These are phyloP conservation scores for Germaria angustata DNA, from an alignment of 2,888 invertebrate genomes.

Conservation along the genomic window DNA sequence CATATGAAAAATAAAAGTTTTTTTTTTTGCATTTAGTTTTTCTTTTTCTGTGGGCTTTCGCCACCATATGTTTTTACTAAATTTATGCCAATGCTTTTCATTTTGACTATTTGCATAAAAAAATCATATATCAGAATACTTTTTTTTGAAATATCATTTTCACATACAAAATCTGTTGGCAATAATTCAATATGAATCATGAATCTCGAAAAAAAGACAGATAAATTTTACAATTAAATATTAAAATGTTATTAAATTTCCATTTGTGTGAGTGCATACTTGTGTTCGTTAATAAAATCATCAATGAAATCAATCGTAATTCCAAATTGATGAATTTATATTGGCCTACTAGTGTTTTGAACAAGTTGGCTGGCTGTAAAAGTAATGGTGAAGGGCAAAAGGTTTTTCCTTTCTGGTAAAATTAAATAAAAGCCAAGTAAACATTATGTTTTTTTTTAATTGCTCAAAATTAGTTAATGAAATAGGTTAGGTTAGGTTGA, in stretches of 20 bases:
- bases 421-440: too few relatives aligned
- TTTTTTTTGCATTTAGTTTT: not conserved
- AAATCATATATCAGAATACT: constrained; percentile 20
- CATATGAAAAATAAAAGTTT: constrained; percentile 22
- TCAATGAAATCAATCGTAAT: constrained; percentile 44
- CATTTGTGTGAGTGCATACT: not conserved
- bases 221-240: not conserved
- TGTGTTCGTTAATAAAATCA: constrained; percentile 26
- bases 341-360: constrained; percentile 34
- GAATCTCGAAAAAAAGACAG: not conserved
- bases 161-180: constrained; percentile 22
- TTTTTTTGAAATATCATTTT: constrained; percentile 13
- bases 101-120: not conserved
- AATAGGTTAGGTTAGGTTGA: too few relatives aligned
- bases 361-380: not conserved
- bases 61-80: constrained; percentile 42
- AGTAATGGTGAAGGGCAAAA: constrained; percentile 9
- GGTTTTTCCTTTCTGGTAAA: not conserved
- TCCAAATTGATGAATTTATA: constrained; percentile 7
- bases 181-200: constrained; percentile 53
- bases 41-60: not conserved
- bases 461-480: too few relatives aligned
- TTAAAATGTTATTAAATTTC: constrained; percentile 10
- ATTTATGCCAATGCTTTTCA: constrained; percentile 17
- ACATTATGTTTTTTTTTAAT: too few relatives aligned